Conservation (phyloP, 1,140 invertebrate species). For the Ditylenchus dipsaci region DNA sequence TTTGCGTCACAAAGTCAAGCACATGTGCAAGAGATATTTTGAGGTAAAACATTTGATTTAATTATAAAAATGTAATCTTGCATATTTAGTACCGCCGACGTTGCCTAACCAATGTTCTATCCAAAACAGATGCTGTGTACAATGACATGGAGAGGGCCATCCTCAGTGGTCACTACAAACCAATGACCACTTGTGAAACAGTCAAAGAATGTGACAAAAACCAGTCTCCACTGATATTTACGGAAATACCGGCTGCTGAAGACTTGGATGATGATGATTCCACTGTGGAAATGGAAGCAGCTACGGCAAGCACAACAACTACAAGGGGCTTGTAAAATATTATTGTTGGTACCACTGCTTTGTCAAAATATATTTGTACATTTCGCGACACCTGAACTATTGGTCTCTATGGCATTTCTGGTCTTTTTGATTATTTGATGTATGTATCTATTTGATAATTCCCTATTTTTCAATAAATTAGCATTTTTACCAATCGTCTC, state of each 20-base stretch:
- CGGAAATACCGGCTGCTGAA: neutral
- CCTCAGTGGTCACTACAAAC: conserved; percentile 12
- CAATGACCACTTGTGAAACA: conserved; percentile 8
- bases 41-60: conserved; percentile 18
- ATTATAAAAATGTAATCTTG: neutral
- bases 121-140: conserved; percentile 5
- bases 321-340: too few relatives aligned
- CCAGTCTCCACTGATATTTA: conserved; percentile 13
- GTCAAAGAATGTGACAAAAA: conserved; percentile 29
- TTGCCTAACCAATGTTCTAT: conserved; percentile 12
- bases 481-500: too few relatives aligned
- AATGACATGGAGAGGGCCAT: conserved; percentile 14
- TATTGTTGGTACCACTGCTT: too few relatives aligned
- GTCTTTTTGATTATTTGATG: too few relatives aligned
- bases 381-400: too few relatives aligned
- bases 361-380: neutral
- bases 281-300: neutral
- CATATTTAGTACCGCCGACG: conserved; percentile 21
- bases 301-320: conserved; percentile 1
- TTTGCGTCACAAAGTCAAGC: conserved; percentile 17
- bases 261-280: conserved; percentile 2
- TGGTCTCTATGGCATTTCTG: too few relatives aligned
- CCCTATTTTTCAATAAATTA: too few relatives aligned
- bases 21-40: conserved; percentile 25
- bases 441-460: too few relatives aligned